Evolutionary conservation across 2,113 vertebrate genomes (phyloP).

Genomic region (Mandrillus leucophaeus): DNA sequence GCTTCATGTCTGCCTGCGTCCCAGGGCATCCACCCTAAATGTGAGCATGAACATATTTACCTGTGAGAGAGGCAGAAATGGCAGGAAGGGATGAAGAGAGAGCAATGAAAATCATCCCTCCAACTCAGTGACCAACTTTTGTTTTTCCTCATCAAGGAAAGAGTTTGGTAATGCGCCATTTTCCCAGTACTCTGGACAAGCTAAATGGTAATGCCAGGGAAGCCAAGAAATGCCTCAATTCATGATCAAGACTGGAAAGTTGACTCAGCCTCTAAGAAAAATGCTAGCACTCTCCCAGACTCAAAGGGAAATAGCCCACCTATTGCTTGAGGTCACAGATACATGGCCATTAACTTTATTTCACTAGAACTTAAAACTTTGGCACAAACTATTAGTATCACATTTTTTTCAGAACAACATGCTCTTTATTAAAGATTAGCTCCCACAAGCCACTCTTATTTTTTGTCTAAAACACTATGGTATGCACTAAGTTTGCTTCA

Average conservation of each 20-base stretch:
- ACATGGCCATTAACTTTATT: not conserved
- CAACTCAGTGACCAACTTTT: not conserved
- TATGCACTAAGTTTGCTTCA: not conserved
- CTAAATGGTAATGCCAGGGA: not conserved
- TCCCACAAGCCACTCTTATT: not conserved
- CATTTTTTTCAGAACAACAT: not conserved
- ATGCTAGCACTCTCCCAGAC: not conserved
- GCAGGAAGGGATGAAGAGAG: not conserved
- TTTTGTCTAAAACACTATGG: not conserved
- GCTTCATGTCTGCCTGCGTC: not conserved
- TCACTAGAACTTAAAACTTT: not conserved
- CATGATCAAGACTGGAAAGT: not conserved
- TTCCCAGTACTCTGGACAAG: not conserved
- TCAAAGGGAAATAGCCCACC: not conserved
- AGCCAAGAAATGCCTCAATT: not conserved
- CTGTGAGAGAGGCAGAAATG: not conserved
- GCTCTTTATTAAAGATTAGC: not conserved
- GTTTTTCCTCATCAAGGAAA: not conserved
- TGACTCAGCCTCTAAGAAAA: not conserved
- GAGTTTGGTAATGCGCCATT: not conserved
- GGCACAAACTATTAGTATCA: not conserved
- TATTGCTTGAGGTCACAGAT: not conserved
- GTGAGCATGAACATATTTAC: not conserved
- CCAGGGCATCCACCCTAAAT: not conserved
- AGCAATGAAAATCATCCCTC: not conserved